These are phyloP conservation scores for Matsumyia berberina DNA, from an alignment of 2,888 invertebrate species.

Conservation along the genomic window DNA sequence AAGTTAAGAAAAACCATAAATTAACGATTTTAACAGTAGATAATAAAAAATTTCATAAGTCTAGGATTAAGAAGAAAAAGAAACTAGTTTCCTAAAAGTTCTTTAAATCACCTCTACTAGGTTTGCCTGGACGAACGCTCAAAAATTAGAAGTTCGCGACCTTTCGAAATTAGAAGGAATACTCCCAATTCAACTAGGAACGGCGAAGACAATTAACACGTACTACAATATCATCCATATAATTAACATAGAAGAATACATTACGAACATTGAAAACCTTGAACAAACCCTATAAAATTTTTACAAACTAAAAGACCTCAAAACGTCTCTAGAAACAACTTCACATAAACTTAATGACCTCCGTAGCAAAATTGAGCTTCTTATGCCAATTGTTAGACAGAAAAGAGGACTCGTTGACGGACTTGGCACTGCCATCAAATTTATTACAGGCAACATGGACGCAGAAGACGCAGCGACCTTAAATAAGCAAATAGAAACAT, in stretches of 20 bases:
- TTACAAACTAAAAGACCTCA: background rate
- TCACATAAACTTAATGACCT: constrained; percentile 19
- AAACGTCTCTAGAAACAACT: background rate
- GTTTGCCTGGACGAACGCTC: too few relatives aligned
- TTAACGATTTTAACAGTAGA: too few relatives aligned
- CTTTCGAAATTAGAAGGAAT: too few relatives aligned
- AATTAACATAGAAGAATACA: constrained; percentile 18
- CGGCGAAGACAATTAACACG: too few relatives aligned
- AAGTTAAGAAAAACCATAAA: too few relatives aligned
- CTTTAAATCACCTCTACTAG: too few relatives aligned
- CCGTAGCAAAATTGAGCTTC: constrained; percentile 1
- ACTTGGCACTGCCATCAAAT: constrained; percentile 7
- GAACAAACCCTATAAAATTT: background rate
- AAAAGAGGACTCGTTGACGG: constrained; percentile 45
- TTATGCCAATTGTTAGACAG: constrained; percentile 19
- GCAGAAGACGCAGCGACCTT: background rate
- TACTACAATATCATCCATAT: constrained; percentile 1
- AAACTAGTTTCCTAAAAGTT: too few relatives aligned
- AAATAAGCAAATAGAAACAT: constrained; percentile 6
- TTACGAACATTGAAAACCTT: constrained; percentile 17
- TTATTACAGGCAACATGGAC: constrained; percentile 9
- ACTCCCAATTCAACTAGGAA: too few relatives aligned
- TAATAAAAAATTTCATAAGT: too few relatives aligned
- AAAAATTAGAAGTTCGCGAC: too few relatives aligned
- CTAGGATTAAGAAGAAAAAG: too few relatives aligned